Conservation (phyloP, 1,140 invertebrate species). For the Brachionus koreanus region DNA sequence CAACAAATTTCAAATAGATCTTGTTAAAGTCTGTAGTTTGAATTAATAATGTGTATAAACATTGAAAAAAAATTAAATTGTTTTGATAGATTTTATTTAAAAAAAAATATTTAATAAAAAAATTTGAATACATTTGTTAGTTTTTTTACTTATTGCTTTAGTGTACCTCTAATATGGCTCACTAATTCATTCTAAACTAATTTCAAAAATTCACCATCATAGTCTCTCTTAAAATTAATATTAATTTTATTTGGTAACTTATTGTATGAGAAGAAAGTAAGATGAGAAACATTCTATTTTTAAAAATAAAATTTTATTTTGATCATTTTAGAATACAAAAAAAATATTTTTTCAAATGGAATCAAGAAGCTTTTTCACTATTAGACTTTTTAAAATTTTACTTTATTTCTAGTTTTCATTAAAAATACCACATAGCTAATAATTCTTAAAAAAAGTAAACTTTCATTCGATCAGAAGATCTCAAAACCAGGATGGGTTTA, state of each 20-base stretch:
- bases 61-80: background rate
- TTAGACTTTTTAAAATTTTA: too few species aligned
- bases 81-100: background rate
- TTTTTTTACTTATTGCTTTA: background rate
- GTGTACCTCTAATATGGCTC: conserved; percentile 32
- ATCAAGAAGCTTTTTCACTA: too few species aligned
- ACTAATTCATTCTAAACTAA: background rate
- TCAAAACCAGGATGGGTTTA: too few species aligned
- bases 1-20: background rate
- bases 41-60: background rate
- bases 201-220: background rate
- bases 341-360: too few species aligned
- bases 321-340: too few species aligned
- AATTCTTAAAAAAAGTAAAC: too few species aligned
- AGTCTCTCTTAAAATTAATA: background rate
- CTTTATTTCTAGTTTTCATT: too few species aligned
- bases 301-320: too few species aligned
- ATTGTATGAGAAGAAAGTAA: too few species aligned
- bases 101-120: background rate
- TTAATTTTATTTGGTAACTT: background rate
- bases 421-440: too few species aligned
- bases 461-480: too few species aligned
- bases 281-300: too few species aligned
- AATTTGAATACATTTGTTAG: background rate
- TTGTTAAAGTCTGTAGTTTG: background rate